Percentiles rank a stretch among this genome's conserved stretches.
Conservation (phyloP, 1,140 invertebrate species). For the Trinorchestia longiramus region DNA sequence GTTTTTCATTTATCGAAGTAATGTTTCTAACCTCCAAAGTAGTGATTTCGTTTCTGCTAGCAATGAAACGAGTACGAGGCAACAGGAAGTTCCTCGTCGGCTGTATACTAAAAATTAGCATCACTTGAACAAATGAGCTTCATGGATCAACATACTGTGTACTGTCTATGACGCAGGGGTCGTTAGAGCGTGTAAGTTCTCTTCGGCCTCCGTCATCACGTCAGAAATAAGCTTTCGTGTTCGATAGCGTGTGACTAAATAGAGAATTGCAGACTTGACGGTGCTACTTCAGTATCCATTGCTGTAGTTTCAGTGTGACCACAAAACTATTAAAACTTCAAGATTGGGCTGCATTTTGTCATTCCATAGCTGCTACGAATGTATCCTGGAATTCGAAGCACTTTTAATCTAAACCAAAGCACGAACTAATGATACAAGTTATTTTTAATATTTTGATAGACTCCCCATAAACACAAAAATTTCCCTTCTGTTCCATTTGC, state of each 20-base stretch:
- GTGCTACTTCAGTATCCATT: neutral
- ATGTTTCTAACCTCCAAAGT: neutral
- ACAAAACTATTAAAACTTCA: neutral
- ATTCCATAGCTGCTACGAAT: neutral
- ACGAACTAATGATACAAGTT: neutral
- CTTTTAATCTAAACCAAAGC: neutral
- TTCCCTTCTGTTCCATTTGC: neutral
- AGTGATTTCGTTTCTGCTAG: neutral
- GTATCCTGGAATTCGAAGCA: neutral
- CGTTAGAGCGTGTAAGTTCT: slow-evolving; percentile 6
- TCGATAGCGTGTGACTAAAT: neutral
- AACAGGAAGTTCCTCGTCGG: neutral
- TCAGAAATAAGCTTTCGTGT: neutral
- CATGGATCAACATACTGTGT: neutral
- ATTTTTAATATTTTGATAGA: neutral
- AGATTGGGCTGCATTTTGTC: neutral
- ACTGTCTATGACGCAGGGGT: neutral
- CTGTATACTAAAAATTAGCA: neutral
- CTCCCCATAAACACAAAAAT: too few species aligned
- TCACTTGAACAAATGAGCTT: neutral
- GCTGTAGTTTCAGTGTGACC: neutral
- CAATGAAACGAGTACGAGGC: neutral
- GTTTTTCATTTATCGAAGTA: neutral
- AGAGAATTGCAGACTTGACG: neutral
- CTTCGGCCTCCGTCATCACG: neutral